A percentile compares a stretch with the other conserved stretches of the same genome.
phyloP scores from a whole-genome alignment of 1,140 invertebrate species.

The Probaryconus sp. region DNA sequence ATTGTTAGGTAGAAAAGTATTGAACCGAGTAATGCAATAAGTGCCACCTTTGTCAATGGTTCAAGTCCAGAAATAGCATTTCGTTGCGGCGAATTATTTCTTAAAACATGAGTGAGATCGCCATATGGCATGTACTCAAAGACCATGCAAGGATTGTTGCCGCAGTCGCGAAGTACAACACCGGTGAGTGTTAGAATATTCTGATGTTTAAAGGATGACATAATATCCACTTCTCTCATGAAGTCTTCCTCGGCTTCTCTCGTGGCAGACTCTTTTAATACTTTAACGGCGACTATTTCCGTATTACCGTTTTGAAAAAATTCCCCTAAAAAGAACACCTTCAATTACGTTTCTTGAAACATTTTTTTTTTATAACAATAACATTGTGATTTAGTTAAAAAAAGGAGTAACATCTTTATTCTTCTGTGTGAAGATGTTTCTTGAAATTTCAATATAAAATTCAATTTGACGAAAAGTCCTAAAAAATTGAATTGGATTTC shows the following conservation, averaged over 20 bases:
- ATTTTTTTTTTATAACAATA: too few relatives aligned
- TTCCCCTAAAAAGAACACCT: background rate
- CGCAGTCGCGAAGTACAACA: constrained; percentile 85
- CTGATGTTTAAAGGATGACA: constrained; percentile 91
- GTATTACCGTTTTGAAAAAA: constrained; percentile 71
- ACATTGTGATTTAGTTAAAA: too few relatives aligned
- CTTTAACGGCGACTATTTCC: constrained; percentile 89
- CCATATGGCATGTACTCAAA: constrained; percentile 96
- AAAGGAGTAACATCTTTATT: too few relatives aligned
- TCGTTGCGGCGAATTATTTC: constrained; percentile 81
- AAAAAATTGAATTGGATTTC: background rate
- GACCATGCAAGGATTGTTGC: constrained; percentile 91
- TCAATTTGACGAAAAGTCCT: constrained; percentile 19
- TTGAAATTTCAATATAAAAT: constrained; percentile 7
- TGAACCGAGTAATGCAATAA: too few relatives aligned
- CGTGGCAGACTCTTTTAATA: constrained; percentile 89
- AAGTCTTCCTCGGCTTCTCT: constrained; percentile 91
- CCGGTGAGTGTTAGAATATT: constrained; percentile 92
- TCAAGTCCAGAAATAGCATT: constrained; percentile 71
- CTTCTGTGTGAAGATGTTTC: too few relatives aligned
- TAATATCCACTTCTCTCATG: constrained; percentile 92
- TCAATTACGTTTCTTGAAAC: too few relatives aligned
- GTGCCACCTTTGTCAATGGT: constrained; percentile 75
- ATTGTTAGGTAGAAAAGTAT: too few relatives aligned
- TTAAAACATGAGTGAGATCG: constrained; percentile 89